Percentiles rank a stretch among this genome's conserved stretches.
phyloP scores from a whole-genome alignment of 2,888 invertebrate species.

The Schrankia costaestrigalis region DNA sequence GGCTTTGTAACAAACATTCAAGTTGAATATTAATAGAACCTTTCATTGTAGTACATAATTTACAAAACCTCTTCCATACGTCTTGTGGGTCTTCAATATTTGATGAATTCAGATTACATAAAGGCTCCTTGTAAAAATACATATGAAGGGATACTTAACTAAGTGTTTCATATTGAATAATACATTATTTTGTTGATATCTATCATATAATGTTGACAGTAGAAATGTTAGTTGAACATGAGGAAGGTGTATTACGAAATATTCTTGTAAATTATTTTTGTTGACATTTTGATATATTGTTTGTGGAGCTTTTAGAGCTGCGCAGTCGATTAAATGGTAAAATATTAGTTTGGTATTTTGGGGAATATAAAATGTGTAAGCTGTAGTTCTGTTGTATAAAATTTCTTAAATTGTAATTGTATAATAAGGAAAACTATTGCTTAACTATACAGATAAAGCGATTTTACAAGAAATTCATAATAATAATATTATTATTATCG shows the following conservation, averaged over 20 bases:
- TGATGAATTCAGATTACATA: constrained; percentile 7
- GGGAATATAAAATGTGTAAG: too few relatives aligned
- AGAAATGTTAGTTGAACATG: constrained; percentile 9
- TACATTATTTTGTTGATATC: constrained; percentile 11
- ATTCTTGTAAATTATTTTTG: constrained; percentile 9
- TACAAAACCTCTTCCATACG: constrained; percentile 4
- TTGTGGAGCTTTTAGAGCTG: constrained; percentile 10
- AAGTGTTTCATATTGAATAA: constrained; percentile 11
- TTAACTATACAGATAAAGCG: too few relatives aligned
- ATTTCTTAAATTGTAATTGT: neutral
- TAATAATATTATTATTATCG: too few relatives aligned
- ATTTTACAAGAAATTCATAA: too few relatives aligned
- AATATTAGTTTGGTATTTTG: too few relatives aligned
- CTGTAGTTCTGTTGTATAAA: too few relatives aligned
- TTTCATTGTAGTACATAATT: constrained; percentile 6
- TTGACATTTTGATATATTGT: constrained; percentile 13
- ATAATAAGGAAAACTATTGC: too few relatives aligned
- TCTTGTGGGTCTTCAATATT: constrained; percentile 10
- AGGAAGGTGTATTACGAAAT: constrained; percentile 8
- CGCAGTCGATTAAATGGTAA: neutral
- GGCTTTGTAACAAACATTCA: neutral
- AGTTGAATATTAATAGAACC: constrained; percentile 3
- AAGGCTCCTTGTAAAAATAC: constrained; percentile 5
- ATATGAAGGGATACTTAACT: constrained; percentile 3
- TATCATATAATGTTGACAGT: constrained; percentile 14